Conservation (phyloP, 1,140 invertebrate genomes). For the Capitella teleta region DNA sequence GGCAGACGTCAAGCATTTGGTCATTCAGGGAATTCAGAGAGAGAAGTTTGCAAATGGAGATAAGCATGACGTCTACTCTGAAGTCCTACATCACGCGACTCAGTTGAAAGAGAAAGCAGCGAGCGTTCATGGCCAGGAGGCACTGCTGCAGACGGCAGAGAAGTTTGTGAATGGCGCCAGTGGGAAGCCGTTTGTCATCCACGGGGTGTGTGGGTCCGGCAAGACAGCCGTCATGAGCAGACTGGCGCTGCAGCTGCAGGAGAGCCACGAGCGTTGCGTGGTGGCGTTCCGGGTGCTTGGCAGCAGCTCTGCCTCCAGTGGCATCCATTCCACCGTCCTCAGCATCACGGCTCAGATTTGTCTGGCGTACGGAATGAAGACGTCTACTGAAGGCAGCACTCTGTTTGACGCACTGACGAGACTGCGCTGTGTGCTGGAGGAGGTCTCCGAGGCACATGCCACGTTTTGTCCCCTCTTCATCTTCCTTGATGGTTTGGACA, state of each 20-base stretch:
- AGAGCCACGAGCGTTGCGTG: conserved; percentile 18
- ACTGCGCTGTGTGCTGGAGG: not conserved
- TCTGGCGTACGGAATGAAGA: conserved; percentile 4
- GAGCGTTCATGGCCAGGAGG: conserved; percentile 18
- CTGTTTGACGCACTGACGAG: conserved; percentile 1
- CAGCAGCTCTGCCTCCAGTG: conserved; percentile 17
- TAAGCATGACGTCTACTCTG: too few relatives aligned
- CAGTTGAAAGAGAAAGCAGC: conserved; percentile 55
- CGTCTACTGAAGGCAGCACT: not conserved
- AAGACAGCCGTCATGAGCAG: conserved; percentile 27
- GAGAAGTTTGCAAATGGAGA: too few relatives aligned
- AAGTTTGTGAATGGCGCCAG: conserved; percentile 16
- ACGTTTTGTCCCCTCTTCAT: conserved; percentile 22
- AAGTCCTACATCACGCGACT: conserved; percentile 72
- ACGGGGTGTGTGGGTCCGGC: conserved; percentile 22
- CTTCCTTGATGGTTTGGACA: conserved; percentile 37
- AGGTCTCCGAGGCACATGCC: conserved; percentile 7
- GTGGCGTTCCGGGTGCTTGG: conserved; percentile 25
- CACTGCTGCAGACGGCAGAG: conserved; percentile 17
- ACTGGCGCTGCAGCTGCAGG: conserved; percentile 17
- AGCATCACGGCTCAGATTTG: conserved; percentile 21
- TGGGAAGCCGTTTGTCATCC: conserved; percentile 21
- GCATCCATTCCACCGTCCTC: conserved; percentile 19
- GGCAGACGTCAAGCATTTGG: conserved; percentile 17
- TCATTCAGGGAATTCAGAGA: conserved; percentile 15